phyloP scores from a whole-genome alignment of 64 coral and sea anemone species.

The Actinia tenebrosa region DNA sequence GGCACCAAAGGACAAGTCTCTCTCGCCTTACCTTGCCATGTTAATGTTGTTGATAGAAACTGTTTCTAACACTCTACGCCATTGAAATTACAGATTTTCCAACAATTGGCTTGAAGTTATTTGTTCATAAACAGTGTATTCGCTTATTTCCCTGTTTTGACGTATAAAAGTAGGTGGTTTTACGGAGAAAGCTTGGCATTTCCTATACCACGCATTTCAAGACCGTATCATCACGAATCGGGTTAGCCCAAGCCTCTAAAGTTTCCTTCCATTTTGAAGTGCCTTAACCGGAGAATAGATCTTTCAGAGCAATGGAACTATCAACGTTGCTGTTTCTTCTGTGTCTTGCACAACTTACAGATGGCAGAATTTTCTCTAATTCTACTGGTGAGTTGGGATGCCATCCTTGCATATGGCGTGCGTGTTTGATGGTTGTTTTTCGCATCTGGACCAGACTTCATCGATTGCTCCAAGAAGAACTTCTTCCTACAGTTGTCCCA shows the following conservation, averaged over 20 bases:
- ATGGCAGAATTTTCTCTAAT: neutral
- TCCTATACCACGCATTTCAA: constrained; percentile 19
- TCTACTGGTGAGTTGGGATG: constrained; percentile 15
- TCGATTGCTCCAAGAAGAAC: neutral
- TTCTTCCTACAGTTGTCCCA: neutral
- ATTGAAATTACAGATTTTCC: neutral
- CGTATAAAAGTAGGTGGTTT: constrained; percentile 4
- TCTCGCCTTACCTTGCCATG: neutral
- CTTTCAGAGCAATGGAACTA: constrained; percentile 23
- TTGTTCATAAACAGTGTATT: constrained; percentile 5
- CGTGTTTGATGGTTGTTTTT: neutral
- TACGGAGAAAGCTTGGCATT: constrained; percentile 16
- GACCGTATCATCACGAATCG: constrained; percentile 8
- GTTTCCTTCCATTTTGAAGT: constrained; percentile 35
- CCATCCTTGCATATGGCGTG: neutral
- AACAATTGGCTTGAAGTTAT: neutral
- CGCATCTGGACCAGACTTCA: constrained; percentile 3
- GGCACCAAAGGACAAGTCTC: neutral
- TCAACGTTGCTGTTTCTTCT: neutral
- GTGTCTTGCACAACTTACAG: neutral
- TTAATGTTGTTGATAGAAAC: constrained; percentile 5
- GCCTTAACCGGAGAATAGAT: constrained; percentile 5
- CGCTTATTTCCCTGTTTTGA: constrained; percentile 2
- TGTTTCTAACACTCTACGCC: neutral
- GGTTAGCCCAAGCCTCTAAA: neutral